Base-by-base conservation (phyloP, 2,888 invertebrate species). In the Lepas anatifera region DNA sequence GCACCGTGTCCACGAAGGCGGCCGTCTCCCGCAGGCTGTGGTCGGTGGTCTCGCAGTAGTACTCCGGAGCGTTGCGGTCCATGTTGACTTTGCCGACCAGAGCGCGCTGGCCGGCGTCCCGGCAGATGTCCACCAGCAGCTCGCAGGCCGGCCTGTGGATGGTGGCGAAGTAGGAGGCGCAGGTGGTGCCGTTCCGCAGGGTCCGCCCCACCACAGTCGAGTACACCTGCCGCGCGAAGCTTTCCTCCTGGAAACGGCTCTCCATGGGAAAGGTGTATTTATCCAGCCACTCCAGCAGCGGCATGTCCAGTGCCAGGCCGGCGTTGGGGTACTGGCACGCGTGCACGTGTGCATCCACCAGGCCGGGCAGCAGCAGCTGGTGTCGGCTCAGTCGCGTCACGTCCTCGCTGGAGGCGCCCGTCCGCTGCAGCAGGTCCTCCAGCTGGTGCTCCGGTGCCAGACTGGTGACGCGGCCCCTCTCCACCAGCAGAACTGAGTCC, bases 261-360 rank as follows among this genome's bases (percentile, higher is more conserved):
- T 95, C 95, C 67, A 90, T 80, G 0, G 92, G 92, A 77, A 90
- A 95, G 2, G 94, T 95, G 77, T 94, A 94, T 8, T 83, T 85
- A 35, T 88, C 84, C 11, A 95, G 82, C 95, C 95, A 95, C 67
- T 92, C 89, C 13, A 95, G 78, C 50, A 95, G 81, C 0, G 88
- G 86, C 75, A 86, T 85, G 77, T 93, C 92, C 74, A 92, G 83
- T 0, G 92, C 94, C 18, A 92, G 80, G 0, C 94, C 95, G 70
- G 87, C 82, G 80, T 95, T 94, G 0, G 92, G 90, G 75, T 89
- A 89, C 80, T 95, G 95, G 0, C 92, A 88, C 0, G 92, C 93
- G 81, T 95, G 95, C 16, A 91, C 89, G 78, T 95, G 95, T 29
- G 90, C 89, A 79, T 95, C 95, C 3, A 95, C 84, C 72, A 95